phyloP scores from a whole-genome alignment of 2,113 vertebrate genomes.

The Strix uralensis region DNA sequence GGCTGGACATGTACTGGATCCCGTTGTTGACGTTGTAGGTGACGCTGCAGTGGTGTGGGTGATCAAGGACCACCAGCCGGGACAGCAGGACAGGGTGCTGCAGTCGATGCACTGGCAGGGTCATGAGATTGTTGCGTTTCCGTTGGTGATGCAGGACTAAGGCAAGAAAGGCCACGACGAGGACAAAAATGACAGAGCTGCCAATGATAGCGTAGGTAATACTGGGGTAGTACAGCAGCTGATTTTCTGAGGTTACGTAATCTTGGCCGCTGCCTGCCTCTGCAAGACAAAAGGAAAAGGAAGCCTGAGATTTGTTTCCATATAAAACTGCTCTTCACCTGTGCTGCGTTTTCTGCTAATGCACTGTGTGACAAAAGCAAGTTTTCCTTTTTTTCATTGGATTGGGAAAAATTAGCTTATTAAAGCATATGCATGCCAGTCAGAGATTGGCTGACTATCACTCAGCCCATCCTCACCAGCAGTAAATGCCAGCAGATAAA shows the following conservation, averaged over 20 bases:
- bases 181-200: slow-evolving; percentile 92
- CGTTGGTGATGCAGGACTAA: slow-evolving; percentile 94
- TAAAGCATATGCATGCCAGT: background rate
- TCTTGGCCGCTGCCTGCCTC: slow-evolving; percentile 87
- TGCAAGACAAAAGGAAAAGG: slow-evolving; percentile 52
- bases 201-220: slow-evolving; percentile 95
- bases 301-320: background rate
- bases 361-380: background rate
- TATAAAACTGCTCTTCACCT: background rate
- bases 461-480: fast-evolving
- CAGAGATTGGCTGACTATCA: background rate
- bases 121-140: slow-evolving; percentile 91
- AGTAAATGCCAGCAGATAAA: background rate
- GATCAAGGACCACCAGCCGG: slow-evolving; percentile 91
- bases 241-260: slow-evolving; percentile 90
- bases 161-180: slow-evolving; percentile 92
- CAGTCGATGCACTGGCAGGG: slow-evolving; percentile 85
- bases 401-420: background rate
- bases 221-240: slow-evolving; percentile 92
- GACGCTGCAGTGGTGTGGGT: slow-evolving; percentile 80
- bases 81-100: slow-evolving; percentile 93
- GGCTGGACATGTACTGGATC: slow-evolving; percentile 86
- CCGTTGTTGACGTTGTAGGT: slow-evolving; percentile 87
- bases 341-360: background rate
- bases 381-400: background rate